Percentiles rank a stretch among this genome's conserved stretches.
Evolutionary conservation across 2,797 vertebrate species (phyloP).

Genomic region (Takifugu rubripes): DNA sequence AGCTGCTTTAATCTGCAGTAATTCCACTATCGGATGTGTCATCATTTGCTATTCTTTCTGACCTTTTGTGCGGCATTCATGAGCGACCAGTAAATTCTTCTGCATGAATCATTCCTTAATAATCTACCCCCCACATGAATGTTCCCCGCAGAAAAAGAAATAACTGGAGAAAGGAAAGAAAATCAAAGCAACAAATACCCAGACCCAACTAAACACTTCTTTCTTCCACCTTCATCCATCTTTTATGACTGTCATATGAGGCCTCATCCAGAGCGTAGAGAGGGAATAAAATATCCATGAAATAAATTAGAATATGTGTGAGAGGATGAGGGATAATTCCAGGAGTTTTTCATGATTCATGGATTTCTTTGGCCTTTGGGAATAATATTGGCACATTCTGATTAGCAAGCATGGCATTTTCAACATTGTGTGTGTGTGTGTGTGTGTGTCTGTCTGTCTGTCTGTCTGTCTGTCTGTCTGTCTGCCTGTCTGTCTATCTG

Average conservation of each 20-base stretch:
- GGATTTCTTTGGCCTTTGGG: constrained; percentile 10
- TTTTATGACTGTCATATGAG: constrained; percentile 16
- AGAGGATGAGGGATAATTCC: constrained; percentile 1
- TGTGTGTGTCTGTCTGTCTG: too few relatives aligned
- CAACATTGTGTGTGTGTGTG: too few relatives aligned
- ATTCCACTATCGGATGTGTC: constrained; percentile 17
- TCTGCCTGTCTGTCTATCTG: too few relatives aligned
- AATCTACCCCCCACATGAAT: background rate
- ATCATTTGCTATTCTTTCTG: constrained; percentile 23
- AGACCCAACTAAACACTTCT: constrained; percentile 14
- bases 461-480: too few relatives aligned
- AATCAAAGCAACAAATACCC: constrained; percentile 1
- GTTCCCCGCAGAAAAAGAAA: constrained; percentile 1
- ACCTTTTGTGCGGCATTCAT: constrained; percentile 23
- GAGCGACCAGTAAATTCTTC: constrained; percentile 12
- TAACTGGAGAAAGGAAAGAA: background rate
- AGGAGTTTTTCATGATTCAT: background rate
- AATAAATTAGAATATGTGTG: constrained; percentile 7
- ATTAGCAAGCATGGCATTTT: constrained; percentile 2
- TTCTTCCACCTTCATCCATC: constrained; percentile 12
- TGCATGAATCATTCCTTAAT: constrained; percentile 16
- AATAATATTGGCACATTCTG: constrained; percentile 7
- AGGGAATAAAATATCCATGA: constrained; percentile 23
- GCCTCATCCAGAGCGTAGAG: constrained; percentile 5
- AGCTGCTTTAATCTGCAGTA: constrained; percentile 3